Conservation (phyloP, 1,140 invertebrate species). For the Thaumetopoea pityocampa region DNA sequence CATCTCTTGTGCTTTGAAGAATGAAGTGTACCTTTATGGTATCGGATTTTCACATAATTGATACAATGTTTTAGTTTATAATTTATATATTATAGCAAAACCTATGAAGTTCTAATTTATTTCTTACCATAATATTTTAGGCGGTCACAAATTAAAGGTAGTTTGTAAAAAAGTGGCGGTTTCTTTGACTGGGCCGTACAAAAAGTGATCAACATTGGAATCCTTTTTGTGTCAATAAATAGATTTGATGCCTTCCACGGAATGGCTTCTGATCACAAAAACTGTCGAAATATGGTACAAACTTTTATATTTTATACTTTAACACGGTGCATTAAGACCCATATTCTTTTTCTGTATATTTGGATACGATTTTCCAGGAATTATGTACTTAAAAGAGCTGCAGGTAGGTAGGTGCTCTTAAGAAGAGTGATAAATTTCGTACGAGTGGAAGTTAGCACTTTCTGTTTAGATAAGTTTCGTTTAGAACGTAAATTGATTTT, state of each 20-base stretch:
- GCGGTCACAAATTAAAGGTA: conserved; percentile 18
- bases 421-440: conserved; percentile 10
- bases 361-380: conserved; percentile 16
- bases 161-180: conserved; percentile 27
- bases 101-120: background rate
- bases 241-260: conserved; percentile 26
- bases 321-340: background rate
- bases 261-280: conserved; percentile 33
- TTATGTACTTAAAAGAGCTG: background rate
- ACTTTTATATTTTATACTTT: conserved; percentile 17
- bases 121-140: conserved; percentile 10
- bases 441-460: background rate
- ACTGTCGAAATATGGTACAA: conserved; percentile 26
- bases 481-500: background rate
- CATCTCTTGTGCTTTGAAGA: no score
- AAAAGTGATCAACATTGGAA: conserved; percentile 48
- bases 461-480: conserved; percentile 4
- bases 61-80: no score
- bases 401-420: conserved; percentile 8
- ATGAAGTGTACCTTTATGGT: no score
- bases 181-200: conserved; percentile 23
- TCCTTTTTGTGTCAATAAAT: conserved; percentile 49
- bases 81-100: background rate
- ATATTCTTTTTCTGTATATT: conserved; percentile 5
- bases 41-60: no score